Conservation (phyloP, 2,113 vertebrate genomes). For the Petrocephalus zakoni region DNA sequence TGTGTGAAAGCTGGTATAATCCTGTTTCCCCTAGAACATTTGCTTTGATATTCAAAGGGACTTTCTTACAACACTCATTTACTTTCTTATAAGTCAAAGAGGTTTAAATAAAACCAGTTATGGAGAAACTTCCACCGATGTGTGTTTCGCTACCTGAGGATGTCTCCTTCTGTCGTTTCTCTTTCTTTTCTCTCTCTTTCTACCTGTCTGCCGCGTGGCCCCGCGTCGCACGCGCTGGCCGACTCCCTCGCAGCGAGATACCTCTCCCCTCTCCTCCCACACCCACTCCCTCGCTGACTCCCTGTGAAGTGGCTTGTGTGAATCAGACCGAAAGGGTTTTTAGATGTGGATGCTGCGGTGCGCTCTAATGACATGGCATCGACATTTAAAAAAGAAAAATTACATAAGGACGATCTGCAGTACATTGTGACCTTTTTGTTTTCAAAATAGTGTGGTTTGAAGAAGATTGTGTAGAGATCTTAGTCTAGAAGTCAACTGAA, state of each 20-base stretch:
- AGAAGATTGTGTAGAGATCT: neutral
- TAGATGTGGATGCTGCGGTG: conserved; percentile 16
- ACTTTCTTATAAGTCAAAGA: neutral
- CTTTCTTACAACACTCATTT: neutral
- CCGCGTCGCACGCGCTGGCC: neutral
- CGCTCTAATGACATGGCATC: neutral
- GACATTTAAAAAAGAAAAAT: neutral
- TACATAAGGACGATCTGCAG: neutral
- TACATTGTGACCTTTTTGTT: conserved; percentile 15
- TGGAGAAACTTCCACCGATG: neutral
- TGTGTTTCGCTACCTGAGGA: neutral
- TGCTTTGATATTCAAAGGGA: neutral
- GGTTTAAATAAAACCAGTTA: neutral
- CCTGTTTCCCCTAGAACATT: neutral
- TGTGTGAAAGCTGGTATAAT: neutral
- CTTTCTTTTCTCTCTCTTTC: neutral
- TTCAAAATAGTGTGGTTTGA: neutral
- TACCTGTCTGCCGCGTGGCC: neutral
- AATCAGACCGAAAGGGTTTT: neutral
- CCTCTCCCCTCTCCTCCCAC: neutral
- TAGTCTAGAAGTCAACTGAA: neutral
- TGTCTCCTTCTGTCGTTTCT: neutral
- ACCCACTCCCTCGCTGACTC: neutral
- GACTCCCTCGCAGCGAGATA: neutral
- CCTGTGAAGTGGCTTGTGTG: conserved; percentile 16